Evolutionary conservation across 1,140 invertebrate species (phyloP), one percentile per base, ranked within the genome.

Genomic region (Ostrea denselamellosa): DNA sequence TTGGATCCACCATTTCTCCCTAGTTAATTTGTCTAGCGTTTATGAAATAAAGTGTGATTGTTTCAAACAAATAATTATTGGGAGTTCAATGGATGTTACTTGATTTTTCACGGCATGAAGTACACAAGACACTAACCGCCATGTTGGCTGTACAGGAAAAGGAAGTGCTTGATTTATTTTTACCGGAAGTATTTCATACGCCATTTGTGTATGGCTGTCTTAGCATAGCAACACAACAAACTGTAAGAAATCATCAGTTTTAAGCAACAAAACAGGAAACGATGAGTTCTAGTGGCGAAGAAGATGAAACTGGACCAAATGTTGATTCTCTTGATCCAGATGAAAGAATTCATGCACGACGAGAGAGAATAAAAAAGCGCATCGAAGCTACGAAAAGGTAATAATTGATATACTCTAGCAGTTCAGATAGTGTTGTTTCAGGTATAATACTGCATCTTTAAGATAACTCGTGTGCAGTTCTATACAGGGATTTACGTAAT

Each of bases 251-350:
- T 51, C 2, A 62, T 19, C 58, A 19, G 14, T 19, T 19, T 19
- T 62, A 77, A 62, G 14, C 28, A 77, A 77, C 68, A 77, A 28
- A 62, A 52, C 51, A 10, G 68, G 9, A 12, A 84, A 92, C 90
- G 71, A 94, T 94, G 93, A 92, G 91, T 90, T 93, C 93, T n/a
- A 91, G 91, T 56, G 92, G 90, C 0, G 93, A 94, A 89, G 93
- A 94, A 88, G 94, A 95, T 88, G 92, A 94, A 22, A 88, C 88
- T 53, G 94, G 93, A 17, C 94, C 94, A 8, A 91, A 88, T 89
- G 93, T 95, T 34, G 93, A 95, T 89, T 95, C 94, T 34, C 90
- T 91, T 87, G 92, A 94, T 83, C 91, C 91, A 68, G 94, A 94
- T 54, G 94, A 95, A 87, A 91, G 95, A 89, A 94, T 95, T 68